phyloP scores from a whole-genome alignment of 2,797 vertebrate genomes.

The Tapirus indicus region DNA sequence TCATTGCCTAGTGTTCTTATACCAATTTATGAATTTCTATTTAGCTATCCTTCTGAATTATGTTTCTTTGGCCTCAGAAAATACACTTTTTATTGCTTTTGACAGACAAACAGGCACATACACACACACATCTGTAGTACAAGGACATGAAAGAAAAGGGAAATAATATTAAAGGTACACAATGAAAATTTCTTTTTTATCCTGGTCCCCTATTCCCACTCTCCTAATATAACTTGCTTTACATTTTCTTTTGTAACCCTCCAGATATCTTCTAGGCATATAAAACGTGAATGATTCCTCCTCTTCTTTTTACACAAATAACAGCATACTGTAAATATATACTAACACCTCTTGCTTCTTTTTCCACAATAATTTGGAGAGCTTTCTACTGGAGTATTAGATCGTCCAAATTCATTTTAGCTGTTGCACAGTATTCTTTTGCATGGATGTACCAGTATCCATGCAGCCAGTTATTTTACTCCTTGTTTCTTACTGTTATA shows the following conservation, averaged over 20 bases:
- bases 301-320: not conserved
- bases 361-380: not conserved
- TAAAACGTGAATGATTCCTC: not conserved
- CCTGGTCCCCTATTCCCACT: not conserved
- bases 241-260: not conserved
- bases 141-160: constrained; percentile 6
- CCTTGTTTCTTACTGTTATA: not conserved
- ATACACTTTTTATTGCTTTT: not conserved
- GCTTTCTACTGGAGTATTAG: not conserved
- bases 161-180: not conserved
- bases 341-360: not conserved
- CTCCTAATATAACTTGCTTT: not conserved
- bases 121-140: not conserved
- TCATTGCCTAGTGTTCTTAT: not conserved
- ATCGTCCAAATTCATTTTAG: not conserved
- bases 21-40: not conserved
- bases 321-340: not conserved
- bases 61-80: not conserved
- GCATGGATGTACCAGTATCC: not conserved
- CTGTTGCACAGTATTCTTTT: not conserved
- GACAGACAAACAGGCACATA: not conserved
- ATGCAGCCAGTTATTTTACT: not conserved
- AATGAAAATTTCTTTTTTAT: not conserved
- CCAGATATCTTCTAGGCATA: not conserved
- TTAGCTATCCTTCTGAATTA: not conserved